Evolutionary conservation across 2,113 vertebrate genomes (phyloP).

Genomic region (Taurulus bubalis): DNA sequence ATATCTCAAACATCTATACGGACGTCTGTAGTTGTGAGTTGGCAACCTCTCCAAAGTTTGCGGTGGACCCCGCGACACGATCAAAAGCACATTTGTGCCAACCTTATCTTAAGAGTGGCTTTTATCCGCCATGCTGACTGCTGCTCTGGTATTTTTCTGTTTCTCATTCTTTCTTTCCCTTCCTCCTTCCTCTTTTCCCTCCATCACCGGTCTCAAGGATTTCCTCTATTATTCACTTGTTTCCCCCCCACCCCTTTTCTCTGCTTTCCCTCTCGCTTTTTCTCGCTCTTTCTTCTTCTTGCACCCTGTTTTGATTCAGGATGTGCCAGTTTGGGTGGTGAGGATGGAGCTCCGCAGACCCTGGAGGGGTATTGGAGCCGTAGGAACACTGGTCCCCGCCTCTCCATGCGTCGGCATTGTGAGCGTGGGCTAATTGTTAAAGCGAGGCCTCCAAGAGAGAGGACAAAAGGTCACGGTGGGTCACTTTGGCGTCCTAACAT

Average conservation of each 20-base stretch:
- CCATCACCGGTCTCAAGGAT: slow-evolving; percentile 63
- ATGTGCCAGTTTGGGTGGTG: slow-evolving; percentile 74
- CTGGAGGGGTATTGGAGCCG: slow-evolving; percentile 73
- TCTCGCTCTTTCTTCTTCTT: slow-evolving; percentile 63
- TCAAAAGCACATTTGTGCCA: slow-evolving; percentile 78
- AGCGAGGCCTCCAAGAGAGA: slow-evolving; percentile 80
- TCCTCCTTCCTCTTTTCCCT: slow-evolving; percentile 62
- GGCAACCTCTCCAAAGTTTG: slow-evolving; percentile 72
- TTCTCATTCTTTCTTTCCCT: slow-evolving; percentile 69
- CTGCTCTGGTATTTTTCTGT: slow-evolving; percentile 81
- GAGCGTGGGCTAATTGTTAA: slow-evolving; percentile 82
- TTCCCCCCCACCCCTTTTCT: slow-evolving; percentile 51
- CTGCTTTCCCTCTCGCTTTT: slow-evolving; percentile 42
- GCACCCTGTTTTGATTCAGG: slow-evolving; percentile 73
- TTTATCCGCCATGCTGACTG: slow-evolving; percentile 80
- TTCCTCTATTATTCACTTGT: slow-evolving; percentile 71
- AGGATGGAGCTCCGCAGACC: slow-evolving; percentile 69
- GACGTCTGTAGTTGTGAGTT: slow-evolving; percentile 66
- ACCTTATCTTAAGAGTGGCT: slow-evolving; percentile 77
- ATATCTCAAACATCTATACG: slow-evolving; percentile 76
- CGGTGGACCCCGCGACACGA: slow-evolving; percentile 58
- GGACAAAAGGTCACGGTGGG: slow-evolving; percentile 85
- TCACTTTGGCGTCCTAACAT: slow-evolving; percentile 82
- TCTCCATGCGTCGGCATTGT: slow-evolving; percentile 80
- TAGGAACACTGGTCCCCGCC: slow-evolving; percentile 72